A percentile compares a stretch with the other conserved stretches of the same genome.
Evolutionary conservation across 2,113 vertebrate genomes (phyloP).

Genomic region (Thalassarche chlororhynchos): DNA sequence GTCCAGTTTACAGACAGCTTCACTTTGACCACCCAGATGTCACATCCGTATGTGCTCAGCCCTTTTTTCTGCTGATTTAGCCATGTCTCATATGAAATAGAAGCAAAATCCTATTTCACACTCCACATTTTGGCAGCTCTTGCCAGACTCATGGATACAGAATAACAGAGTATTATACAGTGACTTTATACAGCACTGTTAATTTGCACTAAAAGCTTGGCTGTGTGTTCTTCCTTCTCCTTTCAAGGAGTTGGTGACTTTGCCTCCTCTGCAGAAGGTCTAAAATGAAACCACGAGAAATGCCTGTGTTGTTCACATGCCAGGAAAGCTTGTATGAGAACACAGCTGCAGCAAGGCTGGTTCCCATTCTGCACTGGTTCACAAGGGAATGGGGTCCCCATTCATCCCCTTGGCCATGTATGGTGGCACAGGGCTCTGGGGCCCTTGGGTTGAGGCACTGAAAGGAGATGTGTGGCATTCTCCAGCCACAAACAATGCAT

Average conservation of each 20-base stretch:
- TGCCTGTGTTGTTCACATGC: not conserved
- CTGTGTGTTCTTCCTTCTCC: not conserved
- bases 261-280: not conserved
- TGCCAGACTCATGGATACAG: not conserved
- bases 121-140: not conserved
- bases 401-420: not conserved
- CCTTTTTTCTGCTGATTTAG: not conserved
- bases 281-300: not conserved
- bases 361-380: not conserved
- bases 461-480: not conserved
- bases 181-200: not conserved
- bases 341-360: not conserved
- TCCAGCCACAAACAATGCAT: not conserved
- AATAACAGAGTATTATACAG: not conserved
- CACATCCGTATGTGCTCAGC: not conserved
- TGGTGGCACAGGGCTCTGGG: not conserved
- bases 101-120: conserved; percentile 44
- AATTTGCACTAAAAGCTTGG: conserved; percentile 1
- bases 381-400: not conserved
- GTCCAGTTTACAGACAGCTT: not conserved
- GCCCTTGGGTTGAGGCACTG: not conserved
- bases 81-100: not conserved
- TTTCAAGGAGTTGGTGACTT: not conserved
- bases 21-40: conserved; percentile 2
- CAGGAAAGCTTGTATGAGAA: not conserved